phyloP scores from a whole-genome alignment of 2,888 invertebrate genomes.

The Heliconius ethilla region DNA sequence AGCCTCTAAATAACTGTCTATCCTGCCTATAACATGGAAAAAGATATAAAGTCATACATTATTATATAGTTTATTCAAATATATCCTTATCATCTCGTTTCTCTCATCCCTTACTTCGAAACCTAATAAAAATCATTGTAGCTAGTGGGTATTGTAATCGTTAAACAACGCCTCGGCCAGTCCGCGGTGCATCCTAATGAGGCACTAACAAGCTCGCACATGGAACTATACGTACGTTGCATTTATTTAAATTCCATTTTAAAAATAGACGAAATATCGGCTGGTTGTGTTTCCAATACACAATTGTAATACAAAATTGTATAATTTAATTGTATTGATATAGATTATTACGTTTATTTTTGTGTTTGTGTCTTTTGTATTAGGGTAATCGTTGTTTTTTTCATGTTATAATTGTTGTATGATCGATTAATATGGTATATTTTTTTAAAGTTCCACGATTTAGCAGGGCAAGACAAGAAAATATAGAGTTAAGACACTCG shows the following conservation, averaged over 20 bases:
- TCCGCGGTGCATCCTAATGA: constrained; percentile 46
- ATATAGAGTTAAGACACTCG: neutral
- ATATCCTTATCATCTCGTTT: neutral
- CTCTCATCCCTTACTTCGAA: constrained; percentile 15
- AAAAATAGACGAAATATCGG: constrained; percentile 22
- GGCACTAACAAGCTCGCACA: constrained; percentile 44
- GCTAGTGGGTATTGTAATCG: constrained; percentile 67
- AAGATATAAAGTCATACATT: neutral
- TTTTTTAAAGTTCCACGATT: too few relatives aligned
- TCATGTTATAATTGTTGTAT: neutral
- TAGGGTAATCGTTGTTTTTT: neutral
- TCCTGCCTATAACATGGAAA: neutral
- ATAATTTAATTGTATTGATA: constrained; percentile 11
- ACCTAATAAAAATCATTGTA: constrained; percentile 49
- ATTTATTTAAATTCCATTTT: constrained; percentile 35
- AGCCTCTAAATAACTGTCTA: neutral
- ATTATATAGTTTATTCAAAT: neutral
- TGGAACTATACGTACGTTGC: constrained; percentile 4
- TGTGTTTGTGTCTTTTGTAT: neutral
- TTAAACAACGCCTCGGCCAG: constrained; percentile 59
- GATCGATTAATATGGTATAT: too few relatives aligned
- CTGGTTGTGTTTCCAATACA: neutral
- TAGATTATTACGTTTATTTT: neutral
- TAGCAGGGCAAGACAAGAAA: neutral
- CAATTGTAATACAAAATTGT: neutral